phyloP scores from a whole-genome alignment of 2,797 vertebrate genomes.

The Bradypus variegatus region DNA sequence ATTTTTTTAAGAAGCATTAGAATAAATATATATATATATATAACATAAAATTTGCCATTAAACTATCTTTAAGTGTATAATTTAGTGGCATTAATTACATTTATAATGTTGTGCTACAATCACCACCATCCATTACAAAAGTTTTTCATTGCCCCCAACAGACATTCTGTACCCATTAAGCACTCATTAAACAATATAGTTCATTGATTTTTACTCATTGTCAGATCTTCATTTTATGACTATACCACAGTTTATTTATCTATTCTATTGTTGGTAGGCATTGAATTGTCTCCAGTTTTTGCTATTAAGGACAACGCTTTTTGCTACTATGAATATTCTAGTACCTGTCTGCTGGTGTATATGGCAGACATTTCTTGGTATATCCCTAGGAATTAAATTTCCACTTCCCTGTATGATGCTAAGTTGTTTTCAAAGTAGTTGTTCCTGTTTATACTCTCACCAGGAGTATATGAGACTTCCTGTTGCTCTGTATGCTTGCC shows the following conservation, averaged over 20 bases:
- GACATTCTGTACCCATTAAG: no score
- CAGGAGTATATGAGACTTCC: background rate
- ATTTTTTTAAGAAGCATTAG: no score
- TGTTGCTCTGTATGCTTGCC: background rate
- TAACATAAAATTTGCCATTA: no score
- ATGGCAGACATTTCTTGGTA: background rate
- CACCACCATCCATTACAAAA: no score
- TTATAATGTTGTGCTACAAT: no score
- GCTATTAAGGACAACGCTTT: background rate
- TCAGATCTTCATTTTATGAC: background rate
- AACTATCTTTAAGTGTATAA: no score
- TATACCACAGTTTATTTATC: background rate
- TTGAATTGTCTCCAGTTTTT: background rate
- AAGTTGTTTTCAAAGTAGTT: background rate
- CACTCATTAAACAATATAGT: no score
- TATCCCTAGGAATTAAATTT: background rate
- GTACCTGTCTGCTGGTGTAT: background rate
- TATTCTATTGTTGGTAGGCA: background rate
- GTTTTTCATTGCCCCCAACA: no score
- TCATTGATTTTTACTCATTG: background rate
- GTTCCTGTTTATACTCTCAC: background rate
- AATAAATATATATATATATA: no score
- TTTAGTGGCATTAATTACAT: no score
- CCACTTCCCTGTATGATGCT: background rate
- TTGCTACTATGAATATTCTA: no score